A percentile compares a stretch with the other conserved stretches of the same genome.
Evolutionary conservation across 1,140 invertebrate species (phyloP).

Genomic region (Aphaenogaster ashmeadi): DNA sequence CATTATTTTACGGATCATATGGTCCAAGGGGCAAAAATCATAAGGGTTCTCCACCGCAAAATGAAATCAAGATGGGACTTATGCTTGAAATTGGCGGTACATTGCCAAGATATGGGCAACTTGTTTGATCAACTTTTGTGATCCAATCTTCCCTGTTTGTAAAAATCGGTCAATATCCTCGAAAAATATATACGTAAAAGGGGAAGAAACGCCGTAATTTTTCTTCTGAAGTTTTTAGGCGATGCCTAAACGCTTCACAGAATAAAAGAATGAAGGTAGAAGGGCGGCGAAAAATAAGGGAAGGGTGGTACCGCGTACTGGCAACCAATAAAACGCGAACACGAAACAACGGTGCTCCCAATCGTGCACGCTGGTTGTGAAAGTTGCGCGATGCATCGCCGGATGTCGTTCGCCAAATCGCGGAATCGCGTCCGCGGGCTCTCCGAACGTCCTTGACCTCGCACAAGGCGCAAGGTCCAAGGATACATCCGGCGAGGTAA

Average conservation of each 20-base stretch:
- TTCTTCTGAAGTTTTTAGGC: background rate
- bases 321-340: slow-evolving; percentile 34
- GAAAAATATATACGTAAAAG: background rate
- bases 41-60: background rate
- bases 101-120: slow-evolving; percentile 66
- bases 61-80: slow-evolving; percentile 47
- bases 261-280: background rate
- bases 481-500: slow-evolving; percentile 49
- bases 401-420: slow-evolving; percentile 56
- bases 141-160: background rate
- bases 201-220: background rate
- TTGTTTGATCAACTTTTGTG: slow-evolving; percentile 60
- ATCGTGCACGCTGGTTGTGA: slow-evolving; percentile 18
- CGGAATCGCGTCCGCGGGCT: slow-evolving; percentile 13
- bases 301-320: background rate
- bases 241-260: background rate
- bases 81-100: slow-evolving; percentile 54
- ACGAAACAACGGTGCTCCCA: slow-evolving; percentile 3
- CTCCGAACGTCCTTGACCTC: slow-evolving; percentile 51
- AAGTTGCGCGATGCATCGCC: slow-evolving; percentile 57
- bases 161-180: slow-evolving; percentile 1
- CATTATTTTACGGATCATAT: background rate
- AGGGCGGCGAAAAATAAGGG: background rate
- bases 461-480: slow-evolving; percentile 35
- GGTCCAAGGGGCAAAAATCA: slow-evolving; percentile 1